These are phyloP conservation scores for Sarcophaga variegata DNA, from an alignment of 2,888 invertebrate genomes.

Conservation along the genomic window DNA sequence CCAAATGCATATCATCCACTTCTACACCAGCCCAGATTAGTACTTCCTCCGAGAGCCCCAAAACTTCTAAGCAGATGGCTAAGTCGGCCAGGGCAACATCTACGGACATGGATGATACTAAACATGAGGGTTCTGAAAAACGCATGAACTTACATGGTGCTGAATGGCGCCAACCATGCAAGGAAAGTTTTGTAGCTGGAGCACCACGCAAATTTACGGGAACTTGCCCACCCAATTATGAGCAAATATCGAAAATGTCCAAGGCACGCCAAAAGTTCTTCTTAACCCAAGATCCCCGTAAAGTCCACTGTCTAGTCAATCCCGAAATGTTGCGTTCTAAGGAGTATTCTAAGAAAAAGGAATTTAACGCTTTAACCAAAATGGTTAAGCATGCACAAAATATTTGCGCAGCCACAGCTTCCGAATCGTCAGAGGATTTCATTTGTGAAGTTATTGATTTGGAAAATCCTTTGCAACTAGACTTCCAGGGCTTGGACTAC, in stretches of 20 bases:
- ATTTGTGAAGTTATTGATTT: constrained; percentile 79
- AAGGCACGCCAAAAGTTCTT: constrained; percentile 76
- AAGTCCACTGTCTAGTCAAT: constrained; percentile 77
- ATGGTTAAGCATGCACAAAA: constrained; percentile 79
- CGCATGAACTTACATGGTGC: constrained; percentile 70
- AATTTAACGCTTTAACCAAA: constrained; percentile 73
- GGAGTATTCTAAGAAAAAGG: constrained; percentile 70
- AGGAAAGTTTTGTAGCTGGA: constrained; percentile 75
- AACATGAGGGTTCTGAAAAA: constrained; percentile 71
- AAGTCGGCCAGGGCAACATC: constrained; percentile 67
- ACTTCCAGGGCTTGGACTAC: constrained; percentile 80
- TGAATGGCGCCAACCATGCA: constrained; percentile 75
- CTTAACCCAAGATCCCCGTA: constrained; percentile 79
- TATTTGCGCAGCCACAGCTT: constrained; percentile 74
- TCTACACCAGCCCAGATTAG: constrained; percentile 5
- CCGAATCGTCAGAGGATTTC: constrained; percentile 74
- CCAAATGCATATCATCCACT: constrained; percentile 65
- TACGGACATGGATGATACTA: constrained; percentile 72
- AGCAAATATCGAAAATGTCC: constrained; percentile 73
- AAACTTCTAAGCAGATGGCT: constrained; percentile 3
- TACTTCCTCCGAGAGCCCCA: constrained; percentile 20
- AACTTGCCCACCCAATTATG: constrained; percentile 74
- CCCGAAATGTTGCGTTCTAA: constrained; percentile 75
- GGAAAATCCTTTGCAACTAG: constrained; percentile 79
- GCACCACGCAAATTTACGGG: constrained; percentile 75